phyloP scores from a whole-genome alignment of 2,888 invertebrate species.

The Pardosa pseudoannulata region DNA sequence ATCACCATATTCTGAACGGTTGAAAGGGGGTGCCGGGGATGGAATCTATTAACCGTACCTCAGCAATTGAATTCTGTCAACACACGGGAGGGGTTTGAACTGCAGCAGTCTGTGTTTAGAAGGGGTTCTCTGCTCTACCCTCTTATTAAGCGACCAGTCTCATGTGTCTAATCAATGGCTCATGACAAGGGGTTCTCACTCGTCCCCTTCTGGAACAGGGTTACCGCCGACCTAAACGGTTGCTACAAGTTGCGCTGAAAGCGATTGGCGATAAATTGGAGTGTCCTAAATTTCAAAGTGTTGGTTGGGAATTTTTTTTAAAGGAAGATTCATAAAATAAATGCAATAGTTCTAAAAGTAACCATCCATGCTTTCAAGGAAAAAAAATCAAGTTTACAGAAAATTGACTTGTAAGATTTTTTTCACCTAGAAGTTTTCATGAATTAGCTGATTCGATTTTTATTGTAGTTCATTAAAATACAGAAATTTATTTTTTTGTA shows the following conservation, averaged over 20 bases:
- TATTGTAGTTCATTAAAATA: too few species aligned
- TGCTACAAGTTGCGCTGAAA: background rate
- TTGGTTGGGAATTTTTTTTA: too few species aligned
- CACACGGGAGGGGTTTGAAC: slow-evolving; percentile 48
- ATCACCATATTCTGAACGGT: slow-evolving; percentile 22
- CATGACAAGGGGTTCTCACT: slow-evolving; percentile 58
- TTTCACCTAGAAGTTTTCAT: too few species aligned
- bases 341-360: too few species aligned
- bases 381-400: too few species aligned
- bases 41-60: slow-evolving; percentile 63
- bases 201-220: slow-evolving; percentile 8
- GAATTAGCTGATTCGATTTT: too few species aligned
- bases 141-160: slow-evolving; percentile 71
- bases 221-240: slow-evolving; percentile 8
- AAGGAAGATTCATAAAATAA: too few species aligned
- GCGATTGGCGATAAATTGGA: background rate
- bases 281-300: too few species aligned
- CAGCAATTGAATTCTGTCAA: slow-evolving; percentile 71
- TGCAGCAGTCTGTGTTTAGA: slow-evolving; percentile 42
- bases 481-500: too few species aligned
- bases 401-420: too few species aligned
- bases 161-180: slow-evolving; percentile 73
- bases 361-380: too few species aligned
- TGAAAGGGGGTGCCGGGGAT: slow-evolving; percentile 3
- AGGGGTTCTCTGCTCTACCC: slow-evolving; percentile 36